Evolutionary conservation across 1,140 invertebrate species (phyloP).

Genomic region (Neuroterus valhalla): DNA sequence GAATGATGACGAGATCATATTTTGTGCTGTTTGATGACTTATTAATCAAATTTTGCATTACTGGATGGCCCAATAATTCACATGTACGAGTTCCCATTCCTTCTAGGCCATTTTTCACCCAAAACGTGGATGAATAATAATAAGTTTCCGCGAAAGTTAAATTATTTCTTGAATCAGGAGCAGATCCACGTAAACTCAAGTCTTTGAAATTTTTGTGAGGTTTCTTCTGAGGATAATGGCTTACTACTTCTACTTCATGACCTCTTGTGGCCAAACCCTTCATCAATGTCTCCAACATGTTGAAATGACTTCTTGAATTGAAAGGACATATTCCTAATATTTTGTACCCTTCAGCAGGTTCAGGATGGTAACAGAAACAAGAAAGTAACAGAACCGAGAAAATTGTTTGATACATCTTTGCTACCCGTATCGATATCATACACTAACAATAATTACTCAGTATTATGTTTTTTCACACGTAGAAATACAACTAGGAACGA

Average conservation of each 20-base stretch:
- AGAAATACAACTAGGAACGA: not conserved
- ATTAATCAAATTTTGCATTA: not conserved
- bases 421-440: not conserved
- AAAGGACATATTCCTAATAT: conserved; percentile 73
- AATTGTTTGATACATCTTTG: conserved; percentile 22
- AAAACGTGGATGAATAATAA: not conserved
- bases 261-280: conserved; percentile 71
- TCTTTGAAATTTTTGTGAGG: not conserved
- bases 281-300: conserved; percentile 73
- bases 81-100: too few relatives aligned
- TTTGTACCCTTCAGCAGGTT: conserved; percentile 42
- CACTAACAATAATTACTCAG: not conserved
- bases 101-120: not conserved
- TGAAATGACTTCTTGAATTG: conserved; percentile 75
- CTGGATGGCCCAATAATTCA: not conserved
- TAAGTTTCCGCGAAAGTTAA: not conserved
- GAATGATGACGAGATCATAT: not conserved
- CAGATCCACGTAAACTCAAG: not conserved
- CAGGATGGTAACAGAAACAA: not conserved
- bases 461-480: not conserved
- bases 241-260: conserved; percentile 70
- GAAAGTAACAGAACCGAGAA: not conserved
- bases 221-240: conserved; percentile 56
- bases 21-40: not conserved
- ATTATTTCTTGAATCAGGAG: not conserved